Evolutionary conservation across 92 coral and sea anemone genomes (phyloP).

Genomic region (Montipora capitata): DNA sequence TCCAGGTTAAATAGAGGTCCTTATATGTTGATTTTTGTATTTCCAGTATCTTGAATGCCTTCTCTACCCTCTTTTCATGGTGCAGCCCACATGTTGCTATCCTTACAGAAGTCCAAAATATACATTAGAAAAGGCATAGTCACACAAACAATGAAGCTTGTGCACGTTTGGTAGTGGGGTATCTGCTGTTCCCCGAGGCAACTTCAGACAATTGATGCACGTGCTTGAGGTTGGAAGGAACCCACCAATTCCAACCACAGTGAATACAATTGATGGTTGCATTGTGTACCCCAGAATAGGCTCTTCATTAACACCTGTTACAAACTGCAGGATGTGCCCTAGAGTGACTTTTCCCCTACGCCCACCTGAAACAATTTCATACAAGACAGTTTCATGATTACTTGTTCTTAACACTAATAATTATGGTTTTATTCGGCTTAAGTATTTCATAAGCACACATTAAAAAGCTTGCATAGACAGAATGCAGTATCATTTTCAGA

Average conservation of each 20-base stretch:
- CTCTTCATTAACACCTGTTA: constrained; percentile 65
- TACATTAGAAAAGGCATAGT: constrained; percentile 68
- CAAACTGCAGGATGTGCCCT: constrained; percentile 58
- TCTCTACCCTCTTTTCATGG: neutral
- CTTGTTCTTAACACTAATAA: neutral
- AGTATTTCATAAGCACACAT: constrained; percentile 10
- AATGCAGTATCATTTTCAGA: constrained; percentile 2
- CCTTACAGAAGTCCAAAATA: constrained; percentile 57
- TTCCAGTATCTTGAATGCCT: neutral
- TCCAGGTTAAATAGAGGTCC: neutral
- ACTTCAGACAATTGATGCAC: constrained; percentile 51
- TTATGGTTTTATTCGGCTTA: neutral
- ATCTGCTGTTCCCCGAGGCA: constrained; percentile 54
- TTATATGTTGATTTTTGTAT: neutral
- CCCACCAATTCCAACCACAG: constrained; percentile 17
- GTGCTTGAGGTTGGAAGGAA: constrained; percentile 74
- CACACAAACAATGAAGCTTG: constrained; percentile 44
- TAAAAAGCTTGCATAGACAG: constrained; percentile 5
- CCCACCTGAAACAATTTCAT: constrained; percentile 60
- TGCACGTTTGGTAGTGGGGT: constrained; percentile 46
- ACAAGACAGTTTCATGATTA: constrained; percentile 6
- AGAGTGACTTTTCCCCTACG: constrained; percentile 63
- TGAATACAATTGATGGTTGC: constrained; percentile 49
- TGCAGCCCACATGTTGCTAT: neutral
- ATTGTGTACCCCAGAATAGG: constrained; percentile 57